Evolutionary conservation across 2,113 vertebrate genomes (phyloP).

Genomic region (Corydoras sp.): DNA sequence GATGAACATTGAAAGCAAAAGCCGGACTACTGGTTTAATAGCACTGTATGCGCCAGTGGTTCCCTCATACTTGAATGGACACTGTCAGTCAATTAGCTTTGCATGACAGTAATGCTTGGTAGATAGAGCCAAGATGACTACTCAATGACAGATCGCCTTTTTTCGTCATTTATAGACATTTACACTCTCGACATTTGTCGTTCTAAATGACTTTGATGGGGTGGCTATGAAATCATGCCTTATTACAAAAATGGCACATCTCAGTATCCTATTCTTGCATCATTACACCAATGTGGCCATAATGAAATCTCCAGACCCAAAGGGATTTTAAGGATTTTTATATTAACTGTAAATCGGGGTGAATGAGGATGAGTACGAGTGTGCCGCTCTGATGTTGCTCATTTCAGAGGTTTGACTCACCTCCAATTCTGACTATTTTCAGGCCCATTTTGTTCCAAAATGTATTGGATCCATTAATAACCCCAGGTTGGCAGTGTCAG

Average conservation of each 20-base stretch:
- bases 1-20: not conserved
- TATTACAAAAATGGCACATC: not conserved
- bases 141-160: slow-evolving; percentile 19
- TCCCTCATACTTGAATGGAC: not conserved
- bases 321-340: not conserved
- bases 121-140: slow-evolving; percentile 10
- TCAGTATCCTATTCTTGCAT: not conserved
- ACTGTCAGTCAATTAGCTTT: not conserved
- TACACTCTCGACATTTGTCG: slow-evolving; percentile 26
- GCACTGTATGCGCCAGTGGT: not conserved
- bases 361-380: not conserved
- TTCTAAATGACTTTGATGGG: slow-evolving; percentile 26
- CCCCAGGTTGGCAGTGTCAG: slow-evolving; percentile 24
- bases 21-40: not conserved
- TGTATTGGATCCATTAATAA: slow-evolving; percentile 28
- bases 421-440: slow-evolving; percentile 23
- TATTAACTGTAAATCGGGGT: slow-evolving; percentile 26
- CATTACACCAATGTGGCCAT: not conserved
- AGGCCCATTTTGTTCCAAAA: slow-evolving; percentile 2
- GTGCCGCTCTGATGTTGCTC: slow-evolving; percentile 9
- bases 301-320: not conserved
- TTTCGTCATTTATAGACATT: slow-evolving; percentile 30
- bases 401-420: slow-evolving; percentile 20
- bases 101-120: slow-evolving; percentile 7
- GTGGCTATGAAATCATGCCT: slow-evolving; percentile 17